Conservation (phyloP, 2,113 vertebrate species). For the Scomber japonicus region DNA sequence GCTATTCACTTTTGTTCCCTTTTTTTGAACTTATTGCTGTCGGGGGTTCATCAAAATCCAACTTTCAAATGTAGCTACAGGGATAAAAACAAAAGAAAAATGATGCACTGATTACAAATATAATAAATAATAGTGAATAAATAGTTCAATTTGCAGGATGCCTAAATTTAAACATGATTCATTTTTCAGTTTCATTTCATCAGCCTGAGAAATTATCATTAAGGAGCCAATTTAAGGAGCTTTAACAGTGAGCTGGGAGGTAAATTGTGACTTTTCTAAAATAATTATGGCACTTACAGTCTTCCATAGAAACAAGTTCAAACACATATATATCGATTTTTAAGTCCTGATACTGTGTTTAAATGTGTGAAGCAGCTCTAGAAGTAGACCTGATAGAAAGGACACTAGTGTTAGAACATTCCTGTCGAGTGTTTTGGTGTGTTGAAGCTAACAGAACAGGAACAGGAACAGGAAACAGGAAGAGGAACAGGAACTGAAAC, state of each 20-base stretch:
- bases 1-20: too few species aligned
- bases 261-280: too few species aligned
- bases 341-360: not conserved
- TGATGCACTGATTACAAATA: too few species aligned
- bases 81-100: not conserved
- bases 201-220: not conserved
- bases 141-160: not conserved
- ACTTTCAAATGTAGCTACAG: not conserved
- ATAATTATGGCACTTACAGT: too few species aligned
- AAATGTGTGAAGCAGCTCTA: not conserved
- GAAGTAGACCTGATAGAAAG: constrained; percentile 22
- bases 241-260: too few species aligned
- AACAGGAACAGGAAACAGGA: too few species aligned
- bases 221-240: too few species aligned
- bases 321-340: too few species aligned
- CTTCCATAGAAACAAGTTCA: too few species aligned
- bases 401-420: constrained; percentile 11
- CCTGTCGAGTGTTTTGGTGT: constrained; percentile 2
- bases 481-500: too few species aligned
- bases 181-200: not conserved
- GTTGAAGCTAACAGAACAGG: not conserved
- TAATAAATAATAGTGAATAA: too few species aligned
- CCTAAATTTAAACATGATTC: not conserved
- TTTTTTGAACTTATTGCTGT: too few species aligned
- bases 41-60: not conserved